A percentile compares a stretch with the other conserved stretches of the same genome.
phyloP scores from a whole-genome alignment of 2,888 invertebrate genomes.

The Baronia brevicornis region DNA sequence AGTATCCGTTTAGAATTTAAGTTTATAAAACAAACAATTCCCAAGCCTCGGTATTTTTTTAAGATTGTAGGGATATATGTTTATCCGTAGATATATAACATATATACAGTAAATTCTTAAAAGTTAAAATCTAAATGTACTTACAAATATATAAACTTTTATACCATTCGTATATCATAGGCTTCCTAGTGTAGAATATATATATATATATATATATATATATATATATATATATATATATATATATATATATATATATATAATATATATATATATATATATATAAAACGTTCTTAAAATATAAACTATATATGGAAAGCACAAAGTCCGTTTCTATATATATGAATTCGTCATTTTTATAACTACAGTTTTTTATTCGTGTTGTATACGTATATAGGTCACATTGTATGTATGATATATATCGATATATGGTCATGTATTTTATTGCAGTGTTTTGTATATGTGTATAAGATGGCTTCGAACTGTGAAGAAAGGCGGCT shows the following conservation, averaged over 20 bases:
- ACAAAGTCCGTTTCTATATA: constrained; percentile 56
- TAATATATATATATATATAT: constrained; percentile 39
- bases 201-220: constrained; percentile 31
- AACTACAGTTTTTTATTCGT: constrained; percentile 35
- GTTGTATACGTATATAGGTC: constrained; percentile 52
- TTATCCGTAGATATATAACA: constrained; percentile 13
- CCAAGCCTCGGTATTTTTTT: too few species aligned
- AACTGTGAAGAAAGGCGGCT: constrained; percentile 41
- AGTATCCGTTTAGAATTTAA: constrained; percentile 8
- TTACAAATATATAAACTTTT: constrained; percentile 37
- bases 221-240: too few species aligned
- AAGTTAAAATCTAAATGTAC: constrained; percentile 18
- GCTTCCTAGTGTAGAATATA: constrained; percentile 22
- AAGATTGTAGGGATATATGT: too few species aligned
- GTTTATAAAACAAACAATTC: constrained; percentile 8
- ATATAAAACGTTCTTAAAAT: constrained; percentile 13
- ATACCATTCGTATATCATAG: constrained; percentile 35
- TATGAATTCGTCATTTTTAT: constrained; percentile 44
- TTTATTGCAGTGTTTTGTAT: constrained; percentile 50
- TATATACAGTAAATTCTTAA: constrained; percentile 9
- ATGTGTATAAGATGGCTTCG: constrained; percentile 44
- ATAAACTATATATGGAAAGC: constrained; percentile 32
- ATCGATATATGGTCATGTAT: constrained; percentile 31
- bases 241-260: too few species aligned
- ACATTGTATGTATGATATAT: constrained; percentile 39